A percentile compares a stretch with the other conserved stretches of the same genome.
Evolutionary conservation across 1,140 invertebrate genomes (phyloP).

Genomic region (Zaprionus kolodkinae): DNA sequence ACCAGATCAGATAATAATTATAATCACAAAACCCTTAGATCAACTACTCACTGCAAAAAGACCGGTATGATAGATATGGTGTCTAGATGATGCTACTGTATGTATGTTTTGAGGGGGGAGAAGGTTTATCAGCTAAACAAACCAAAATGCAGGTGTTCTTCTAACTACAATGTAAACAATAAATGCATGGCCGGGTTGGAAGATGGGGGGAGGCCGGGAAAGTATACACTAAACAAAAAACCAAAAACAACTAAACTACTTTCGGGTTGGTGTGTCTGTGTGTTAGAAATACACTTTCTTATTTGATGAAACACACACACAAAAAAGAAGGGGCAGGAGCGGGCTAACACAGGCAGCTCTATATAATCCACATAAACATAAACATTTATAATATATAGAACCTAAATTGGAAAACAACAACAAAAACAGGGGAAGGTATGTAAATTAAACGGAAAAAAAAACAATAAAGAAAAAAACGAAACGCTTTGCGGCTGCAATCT

Average conservation of each 20-base stretch:
- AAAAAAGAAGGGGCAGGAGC: constrained; percentile 24
- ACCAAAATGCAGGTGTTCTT: constrained; percentile 2
- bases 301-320: constrained; percentile 32
- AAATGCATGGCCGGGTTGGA: constrained; percentile 13
- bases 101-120: background rate
- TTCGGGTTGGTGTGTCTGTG: constrained; percentile 1
- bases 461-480: constrained; percentile 49
- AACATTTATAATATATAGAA: constrained; percentile 63
- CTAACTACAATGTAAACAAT: constrained; percentile 39
- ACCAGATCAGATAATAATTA: constrained; percentile 16
- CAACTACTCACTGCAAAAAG: constrained; percentile 7
- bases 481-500: constrained; percentile 72
- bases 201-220: background rate
- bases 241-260: constrained; percentile 22
- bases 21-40: constrained; percentile 16
- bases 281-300: constrained; percentile 17
- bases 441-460: constrained; percentile 10
- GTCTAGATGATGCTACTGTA: constrained; percentile 32
- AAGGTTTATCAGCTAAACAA: constrained; percentile 1
- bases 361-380: constrained; percentile 68
- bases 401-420: constrained; percentile 60
- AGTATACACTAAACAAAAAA: constrained; percentile 31
- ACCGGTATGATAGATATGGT: constrained; percentile 4
- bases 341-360: constrained; percentile 53
- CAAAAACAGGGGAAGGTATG: constrained; percentile 20